Evolutionary conservation across 2,797 vertebrate species (phyloP), one percentile per base, ranked within the genome.

Genomic region (Sebastes oblongus): DNA sequence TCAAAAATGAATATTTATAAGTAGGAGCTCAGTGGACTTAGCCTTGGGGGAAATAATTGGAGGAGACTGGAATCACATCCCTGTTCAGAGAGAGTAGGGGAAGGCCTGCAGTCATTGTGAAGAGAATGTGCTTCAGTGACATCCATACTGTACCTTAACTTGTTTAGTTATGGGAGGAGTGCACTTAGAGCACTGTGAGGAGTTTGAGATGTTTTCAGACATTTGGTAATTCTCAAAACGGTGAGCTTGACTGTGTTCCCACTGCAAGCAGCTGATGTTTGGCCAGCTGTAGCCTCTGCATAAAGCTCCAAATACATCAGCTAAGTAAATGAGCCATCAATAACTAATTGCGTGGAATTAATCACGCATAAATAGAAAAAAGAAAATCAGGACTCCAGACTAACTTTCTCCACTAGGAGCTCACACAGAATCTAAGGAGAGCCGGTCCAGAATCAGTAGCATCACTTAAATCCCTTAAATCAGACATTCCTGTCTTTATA

Each of bases 1-100:
- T 94, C 80, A 56, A 11, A 78, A 76, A 89, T 94, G 92, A 94
- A 95, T 95, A 95, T 95, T 94, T 93, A 95, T 94, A 90, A 88
- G 88, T 83, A 54, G 76, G 69, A 86, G 82, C 77, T 86, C 81
- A 67, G 85, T 88, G 86, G 84, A 92, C 75, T 75, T 72, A 62
- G 86, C 87, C 91, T 78, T 77, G 56, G 76, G 89, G 86, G 85
- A 88, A 88, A 87, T 93, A 87, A 90, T 90, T 92, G 83, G 70
- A 75, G 78, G 80, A 91, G 87, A 58, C 42, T 71, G 80, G 73
- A 64, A 72, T 70, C 66, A 34, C 77, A 34, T 76, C 42, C 8
- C 78, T 68, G 64, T 62, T 77, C 30, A 78, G 61, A 66, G 46
- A 70, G 46, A 65, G 52, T 12, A 9, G 70, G 42, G 80, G 39